Percentiles rank a stretch among this genome's conserved stretches.
These are phyloP conservation scores for Ctena decussata DNA, from an alignment of 2,888 invertebrate genomes.

Conservation along the genomic window DNA sequence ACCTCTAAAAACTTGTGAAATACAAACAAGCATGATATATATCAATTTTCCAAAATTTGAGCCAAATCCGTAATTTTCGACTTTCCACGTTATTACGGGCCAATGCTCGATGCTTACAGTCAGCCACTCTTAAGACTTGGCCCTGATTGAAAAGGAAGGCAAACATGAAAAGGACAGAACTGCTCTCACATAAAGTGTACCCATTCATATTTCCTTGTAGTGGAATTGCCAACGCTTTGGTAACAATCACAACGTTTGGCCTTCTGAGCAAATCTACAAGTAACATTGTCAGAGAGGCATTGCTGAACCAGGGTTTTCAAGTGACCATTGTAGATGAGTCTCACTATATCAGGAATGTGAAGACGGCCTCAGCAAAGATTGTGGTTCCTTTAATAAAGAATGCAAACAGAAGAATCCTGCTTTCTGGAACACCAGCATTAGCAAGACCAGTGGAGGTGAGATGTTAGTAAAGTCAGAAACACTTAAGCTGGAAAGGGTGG, in stretches of 20 bases:
- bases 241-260: slow-evolving; percentile 83
- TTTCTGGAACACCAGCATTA: slow-evolving; percentile 86
- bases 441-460: slow-evolving; percentile 84
- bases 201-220: slow-evolving; percentile 72
- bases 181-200: too few species aligned
- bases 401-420: slow-evolving; percentile 79
- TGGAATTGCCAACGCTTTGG: slow-evolving; percentile 73
- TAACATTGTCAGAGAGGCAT: slow-evolving; percentile 79
- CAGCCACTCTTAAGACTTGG: too few species aligned
- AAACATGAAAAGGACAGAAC: too few species aligned
- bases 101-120: too few species aligned
- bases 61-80: too few species aligned
- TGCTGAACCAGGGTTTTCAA: slow-evolving; percentile 80
- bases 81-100: too few species aligned
- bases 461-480: too few species aligned
- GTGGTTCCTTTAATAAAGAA: slow-evolving; percentile 81
- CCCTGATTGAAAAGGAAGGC: too few species aligned
- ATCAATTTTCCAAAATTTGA: too few species aligned
- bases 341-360: slow-evolving; percentile 84
- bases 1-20: too few species aligned
- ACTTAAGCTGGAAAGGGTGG: too few species aligned
- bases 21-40: too few species aligned
- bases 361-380: slow-evolving; percentile 80
- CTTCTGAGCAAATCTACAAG: slow-evolving; percentile 79
- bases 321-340: slow-evolving; percentile 85